Base-by-base conservation (phyloP, 2,888 invertebrate species). In the Graphium colonna region DNA sequence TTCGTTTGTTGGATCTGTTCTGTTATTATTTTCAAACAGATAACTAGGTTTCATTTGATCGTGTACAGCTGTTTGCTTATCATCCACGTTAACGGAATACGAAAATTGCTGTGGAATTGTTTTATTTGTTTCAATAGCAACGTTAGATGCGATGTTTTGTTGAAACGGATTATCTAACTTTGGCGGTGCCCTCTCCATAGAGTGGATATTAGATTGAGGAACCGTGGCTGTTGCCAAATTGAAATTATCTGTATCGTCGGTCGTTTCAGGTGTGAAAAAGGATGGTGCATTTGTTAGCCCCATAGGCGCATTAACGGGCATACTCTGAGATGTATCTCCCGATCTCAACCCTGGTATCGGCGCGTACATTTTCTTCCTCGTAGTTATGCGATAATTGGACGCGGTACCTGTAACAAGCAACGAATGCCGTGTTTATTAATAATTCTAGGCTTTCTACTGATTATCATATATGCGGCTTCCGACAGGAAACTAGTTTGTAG, bases 341-440 rank as follows among this genome's bases (percentile, higher is more conserved):
- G 94, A 78, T 17, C 93, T 79, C 3, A 95, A 73, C 0, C 95
- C 95, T 0, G 96, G 96, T 65, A 95, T 93, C 66, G 93, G 95
- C 0, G 95, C 96, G 76, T 96, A 96, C 3, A 91, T 83, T 67
- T 94, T 93, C 72, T 94, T 93, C 63, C 91, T 91, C 3, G 92
- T 92, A 0, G 93, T 86, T 51, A 95, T 90, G 31, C 95, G 90
- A 76, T 93, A 96, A 38, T 88, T 91, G 62, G 62, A 56, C 3
- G 92, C 76, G 59, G 73, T 62, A 70, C 85, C 89, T 89, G 88
- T 1, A 88, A 85, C 68, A 75, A 75, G 40, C 51, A 64, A 55
- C 36, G 36, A 36, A 36, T 36, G 13, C 3, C 39, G 17, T 42
- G 44, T 43, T 52, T 56, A 52, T 56, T 54, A 8, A 47, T 15